phyloP scores from a whole-genome alignment of 1,140 invertebrate species.

The Zaprionus gabonicus region DNA sequence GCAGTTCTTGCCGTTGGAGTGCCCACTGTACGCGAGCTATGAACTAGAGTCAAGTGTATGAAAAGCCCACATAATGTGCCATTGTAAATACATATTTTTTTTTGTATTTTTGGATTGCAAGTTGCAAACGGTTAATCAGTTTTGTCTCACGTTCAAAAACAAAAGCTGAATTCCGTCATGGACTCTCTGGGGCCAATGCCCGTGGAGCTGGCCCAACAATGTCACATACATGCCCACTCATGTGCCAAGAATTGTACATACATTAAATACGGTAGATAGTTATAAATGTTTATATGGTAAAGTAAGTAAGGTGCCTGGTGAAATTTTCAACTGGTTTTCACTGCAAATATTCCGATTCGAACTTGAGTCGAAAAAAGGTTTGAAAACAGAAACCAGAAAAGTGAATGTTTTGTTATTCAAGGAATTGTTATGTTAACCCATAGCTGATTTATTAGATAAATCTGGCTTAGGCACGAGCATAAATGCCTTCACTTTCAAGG shows the following conservation, averaged over 20 bases:
- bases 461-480: constrained; percentile 39
- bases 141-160: constrained; percentile 75
- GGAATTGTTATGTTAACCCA: constrained; percentile 21
- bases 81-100: constrained; percentile 32
- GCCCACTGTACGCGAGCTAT: background rate
- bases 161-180: constrained; percentile 62
- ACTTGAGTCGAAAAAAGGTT: background rate
- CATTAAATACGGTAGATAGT: constrained; percentile 40
- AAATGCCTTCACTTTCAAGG: constrained; percentile 62
- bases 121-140: constrained; percentile 72
- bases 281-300: constrained; percentile 39
- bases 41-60: constrained; percentile 42
- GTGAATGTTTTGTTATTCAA: constrained; percentile 30
- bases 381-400: constrained; percentile 6
- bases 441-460: constrained; percentile 46
- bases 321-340: constrained; percentile 59
- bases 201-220: constrained; percentile 30
- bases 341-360: constrained; percentile 2
- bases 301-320: constrained; percentile 22
- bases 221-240: constrained; percentile 38
- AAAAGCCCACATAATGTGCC: constrained; percentile 43
- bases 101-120: constrained; percentile 53
- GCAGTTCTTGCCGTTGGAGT: background rate
- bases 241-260: constrained; percentile 69
- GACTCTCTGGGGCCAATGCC: constrained; percentile 59